phyloP scores from a whole-genome alignment of 2,797 vertebrate genomes.

The Halcyon chelicuti region DNA sequence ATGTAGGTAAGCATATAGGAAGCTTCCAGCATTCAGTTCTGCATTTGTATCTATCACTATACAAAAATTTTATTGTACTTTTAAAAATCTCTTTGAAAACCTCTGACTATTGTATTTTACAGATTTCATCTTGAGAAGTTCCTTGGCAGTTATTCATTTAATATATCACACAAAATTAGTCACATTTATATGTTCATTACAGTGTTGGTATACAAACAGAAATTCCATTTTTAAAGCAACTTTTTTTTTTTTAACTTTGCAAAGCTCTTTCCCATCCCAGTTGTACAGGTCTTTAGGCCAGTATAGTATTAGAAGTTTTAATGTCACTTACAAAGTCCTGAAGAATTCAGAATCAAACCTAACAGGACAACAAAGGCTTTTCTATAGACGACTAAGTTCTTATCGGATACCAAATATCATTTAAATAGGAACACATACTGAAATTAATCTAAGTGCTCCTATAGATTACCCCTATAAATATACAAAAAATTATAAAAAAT shows the following conservation, averaged over 20 bases:
- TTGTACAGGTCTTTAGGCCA: background rate
- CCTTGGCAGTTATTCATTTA: background rate
- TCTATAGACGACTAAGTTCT: background rate
- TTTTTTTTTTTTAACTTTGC: background rate
- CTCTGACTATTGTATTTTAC: background rate
- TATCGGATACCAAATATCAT: background rate
- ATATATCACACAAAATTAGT: background rate
- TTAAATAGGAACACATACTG: background rate
- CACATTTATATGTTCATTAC: background rate
- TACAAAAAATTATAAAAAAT: background rate
- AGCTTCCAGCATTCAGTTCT: background rate
- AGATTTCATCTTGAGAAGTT: background rate
- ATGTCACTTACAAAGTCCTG: background rate
- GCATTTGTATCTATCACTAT: background rate
- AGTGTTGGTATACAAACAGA: background rate
- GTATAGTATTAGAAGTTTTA: background rate
- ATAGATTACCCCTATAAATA: background rate
- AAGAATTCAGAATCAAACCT: background rate
- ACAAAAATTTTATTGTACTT: background rate
- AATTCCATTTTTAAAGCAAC: background rate
- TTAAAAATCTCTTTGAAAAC: background rate
- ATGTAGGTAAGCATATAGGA: background rate
- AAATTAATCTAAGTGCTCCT: background rate
- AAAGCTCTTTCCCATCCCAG: background rate
- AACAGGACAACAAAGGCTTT: background rate